Conservation (phyloP, 2,797 vertebrate species). For the Hydrophis major region DNA sequence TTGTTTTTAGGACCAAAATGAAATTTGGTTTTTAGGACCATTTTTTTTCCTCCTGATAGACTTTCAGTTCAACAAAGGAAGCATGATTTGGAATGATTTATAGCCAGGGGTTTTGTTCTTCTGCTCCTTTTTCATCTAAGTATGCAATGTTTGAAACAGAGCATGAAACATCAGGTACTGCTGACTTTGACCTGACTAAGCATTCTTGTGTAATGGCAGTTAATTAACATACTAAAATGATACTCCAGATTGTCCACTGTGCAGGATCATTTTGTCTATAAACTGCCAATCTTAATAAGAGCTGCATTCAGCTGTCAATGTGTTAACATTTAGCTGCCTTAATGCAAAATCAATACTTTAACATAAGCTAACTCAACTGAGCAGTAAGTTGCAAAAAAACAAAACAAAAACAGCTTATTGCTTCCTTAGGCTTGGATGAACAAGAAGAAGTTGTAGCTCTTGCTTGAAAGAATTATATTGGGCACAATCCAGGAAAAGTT, state of each 20-base stretch:
- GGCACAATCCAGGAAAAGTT: background rate
- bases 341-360: conserved; percentile 69
- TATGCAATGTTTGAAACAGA: conserved; percentile 29
- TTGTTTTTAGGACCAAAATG: conserved; percentile 25
- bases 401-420: conserved; percentile 12
- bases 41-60: conserved; percentile 29
- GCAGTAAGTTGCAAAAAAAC: conserved; percentile 50
- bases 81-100: conserved; percentile 39
- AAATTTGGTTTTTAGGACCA: conserved; percentile 18
- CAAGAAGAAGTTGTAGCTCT: conserved; percentile 14
- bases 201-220: conserved; percentile 21
- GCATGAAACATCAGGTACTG: conserved; percentile 3
- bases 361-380: conserved; percentile 58
- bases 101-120: conserved; percentile 2
- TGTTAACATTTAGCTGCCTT: conserved; percentile 54
- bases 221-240: conserved; percentile 41
- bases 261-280: conserved; percentile 43
- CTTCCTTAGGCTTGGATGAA: conserved; percentile 31
- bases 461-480: background rate
- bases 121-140: conserved; percentile 39
- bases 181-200: conserved; percentile 23
- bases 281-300: conserved; percentile 59
- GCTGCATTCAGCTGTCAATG: conserved; percentile 53
- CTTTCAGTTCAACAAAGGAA: conserved; percentile 50
- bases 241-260: conserved; percentile 17